phyloP scores from a whole-genome alignment of 2,888 invertebrate species.

The Monopis laevigella region DNA sequence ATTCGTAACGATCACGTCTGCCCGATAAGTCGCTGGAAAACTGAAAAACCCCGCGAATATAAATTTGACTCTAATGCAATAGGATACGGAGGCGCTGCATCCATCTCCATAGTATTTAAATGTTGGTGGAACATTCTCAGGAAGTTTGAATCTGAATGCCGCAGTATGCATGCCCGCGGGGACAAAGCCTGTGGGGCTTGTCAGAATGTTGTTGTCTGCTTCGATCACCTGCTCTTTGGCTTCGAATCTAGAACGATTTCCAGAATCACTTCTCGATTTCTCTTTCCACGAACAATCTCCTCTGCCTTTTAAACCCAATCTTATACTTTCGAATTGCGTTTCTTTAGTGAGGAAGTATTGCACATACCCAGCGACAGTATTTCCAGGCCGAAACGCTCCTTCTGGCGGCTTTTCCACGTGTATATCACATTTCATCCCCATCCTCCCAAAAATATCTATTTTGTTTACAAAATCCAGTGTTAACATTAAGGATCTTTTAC shows the following conservation, averaged over 20 bases:
- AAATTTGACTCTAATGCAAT: conserved; percentile 3
- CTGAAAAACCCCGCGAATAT: neutral
- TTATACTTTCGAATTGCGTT: conserved; percentile 5
- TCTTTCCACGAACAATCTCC: conserved; percentile 6
- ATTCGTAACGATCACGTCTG: neutral
- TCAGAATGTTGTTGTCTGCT: conserved; percentile 5
- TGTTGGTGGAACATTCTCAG: neutral
- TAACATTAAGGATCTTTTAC: neutral
- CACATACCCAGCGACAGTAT: neutral
- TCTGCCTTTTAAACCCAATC: conserved; percentile 3
- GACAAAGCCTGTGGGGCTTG: neutral
- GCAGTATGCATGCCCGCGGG: neutral
- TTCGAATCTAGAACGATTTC: conserved; percentile 4
- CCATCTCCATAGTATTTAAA: conserved; percentile 1
- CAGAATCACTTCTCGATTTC: conserved; percentile 4
- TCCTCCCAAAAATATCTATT: neutral
- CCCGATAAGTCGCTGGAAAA: neutral
- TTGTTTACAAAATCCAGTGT: neutral
- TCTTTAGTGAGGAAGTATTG: neutral
- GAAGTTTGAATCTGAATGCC: conserved; percentile 1
- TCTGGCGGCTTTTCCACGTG: conserved; percentile 1
- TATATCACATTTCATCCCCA: conserved; percentile 5
- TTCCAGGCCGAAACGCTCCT: neutral
- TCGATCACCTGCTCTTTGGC: conserved; percentile 8
- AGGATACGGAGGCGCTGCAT: neutral